Evolutionary conservation across 2,888 invertebrate genomes (phyloP).

Genomic region (Dendrolimus pini): DNA sequence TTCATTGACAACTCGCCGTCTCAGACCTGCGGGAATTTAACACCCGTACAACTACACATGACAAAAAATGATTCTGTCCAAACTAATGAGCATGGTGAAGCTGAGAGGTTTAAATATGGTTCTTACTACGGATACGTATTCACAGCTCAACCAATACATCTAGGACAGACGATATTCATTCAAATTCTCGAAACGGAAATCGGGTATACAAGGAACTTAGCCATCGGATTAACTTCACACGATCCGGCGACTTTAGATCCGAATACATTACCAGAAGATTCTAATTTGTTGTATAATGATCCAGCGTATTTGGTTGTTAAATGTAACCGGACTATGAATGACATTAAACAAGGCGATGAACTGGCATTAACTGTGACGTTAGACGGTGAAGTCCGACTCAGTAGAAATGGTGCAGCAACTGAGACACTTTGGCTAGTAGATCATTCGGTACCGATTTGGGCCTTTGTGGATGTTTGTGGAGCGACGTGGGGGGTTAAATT

Average conservation of each 20-base stretch:
- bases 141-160: constrained; percentile 89
- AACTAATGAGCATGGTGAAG: constrained; percentile 85
- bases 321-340: constrained; percentile 89
- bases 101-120: constrained; percentile 88
- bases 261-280: constrained; percentile 91
- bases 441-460: constrained; percentile 93
- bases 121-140: constrained; percentile 98
- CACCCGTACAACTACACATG: constrained; percentile 82
- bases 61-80: constrained; percentile 91
- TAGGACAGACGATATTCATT: constrained; percentile 93
- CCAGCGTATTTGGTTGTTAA: constrained; percentile 99
- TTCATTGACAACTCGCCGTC: constrained; percentile 80
- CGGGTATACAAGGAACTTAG: constrained; percentile 92
- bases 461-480: constrained; percentile 97
- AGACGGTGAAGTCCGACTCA: constrained; percentile 86
- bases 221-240: constrained; percentile 96
- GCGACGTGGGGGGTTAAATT: constrained; percentile 90
- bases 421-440: constrained; percentile 96
- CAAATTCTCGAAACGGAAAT: constrained; percentile 89
- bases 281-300: constrained; percentile 92
- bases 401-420: constrained; percentile 88
- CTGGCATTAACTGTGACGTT: constrained; percentile 88
- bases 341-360: constrained; percentile 90
- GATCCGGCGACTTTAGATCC: constrained; percentile 88
- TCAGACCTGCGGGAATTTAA: constrained; percentile 76